phyloP scores from a whole-genome alignment of 1,140 invertebrate species.

The Hylaeus volcanicus region DNA sequence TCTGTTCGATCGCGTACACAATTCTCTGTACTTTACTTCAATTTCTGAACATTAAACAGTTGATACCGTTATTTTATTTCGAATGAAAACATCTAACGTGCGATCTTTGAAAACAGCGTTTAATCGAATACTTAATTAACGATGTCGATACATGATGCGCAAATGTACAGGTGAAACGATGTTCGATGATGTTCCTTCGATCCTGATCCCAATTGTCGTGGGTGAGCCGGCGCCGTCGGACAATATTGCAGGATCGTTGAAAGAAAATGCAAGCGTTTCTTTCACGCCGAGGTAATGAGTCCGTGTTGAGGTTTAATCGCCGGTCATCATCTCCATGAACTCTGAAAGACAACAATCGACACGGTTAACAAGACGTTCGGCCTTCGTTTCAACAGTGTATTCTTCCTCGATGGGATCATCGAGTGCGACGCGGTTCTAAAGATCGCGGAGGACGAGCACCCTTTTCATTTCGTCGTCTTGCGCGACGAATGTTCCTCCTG shows the following conservation, averaged over 20 bases:
- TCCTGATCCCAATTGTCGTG: constrained; percentile 8
- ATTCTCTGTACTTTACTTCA: too few relatives aligned
- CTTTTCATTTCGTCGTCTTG: constrained; percentile 8
- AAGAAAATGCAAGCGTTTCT: constrained; percentile 18
- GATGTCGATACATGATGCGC: constrained; percentile 15
- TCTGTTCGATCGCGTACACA: too few relatives aligned
- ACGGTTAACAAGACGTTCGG: background rate
- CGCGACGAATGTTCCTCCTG: constrained; percentile 1
- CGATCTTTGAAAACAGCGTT: constrained; percentile 11
- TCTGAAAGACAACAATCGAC: constrained; percentile 80
- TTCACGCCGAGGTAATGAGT: background rate
- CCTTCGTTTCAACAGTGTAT: background rate
- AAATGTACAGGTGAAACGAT: background rate
- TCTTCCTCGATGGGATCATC: background rate
- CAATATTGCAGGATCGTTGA: constrained; percentile 10
- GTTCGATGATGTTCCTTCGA: background rate
- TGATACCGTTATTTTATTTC: too few relatives aligned
- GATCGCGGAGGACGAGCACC: background rate
- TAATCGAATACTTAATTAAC: constrained; percentile 19
- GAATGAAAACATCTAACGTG: background rate
- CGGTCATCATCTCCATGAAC: constrained; percentile 89
- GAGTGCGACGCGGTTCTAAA: background rate
- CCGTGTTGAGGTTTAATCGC: constrained; percentile 79
- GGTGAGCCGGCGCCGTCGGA: background rate
- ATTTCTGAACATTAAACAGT: too few relatives aligned